Evolutionary conservation across 2,888 invertebrate species (phyloP).

Genomic region (Germaria angustata): DNA sequence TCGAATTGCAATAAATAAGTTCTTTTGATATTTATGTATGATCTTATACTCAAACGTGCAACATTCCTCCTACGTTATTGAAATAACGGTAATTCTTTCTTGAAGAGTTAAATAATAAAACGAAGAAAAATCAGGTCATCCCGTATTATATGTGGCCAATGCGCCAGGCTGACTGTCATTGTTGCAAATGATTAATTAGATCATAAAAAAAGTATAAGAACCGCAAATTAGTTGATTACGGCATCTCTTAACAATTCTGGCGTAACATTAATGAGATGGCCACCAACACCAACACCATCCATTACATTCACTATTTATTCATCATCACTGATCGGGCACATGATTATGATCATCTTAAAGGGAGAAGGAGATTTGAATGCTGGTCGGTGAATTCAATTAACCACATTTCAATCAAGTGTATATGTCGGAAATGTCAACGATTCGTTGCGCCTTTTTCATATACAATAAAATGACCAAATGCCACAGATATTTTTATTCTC

Average conservation of each 20-base stretch:
- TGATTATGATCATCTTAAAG: constrained; percentile 24
- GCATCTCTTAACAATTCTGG: constrained; percentile 56
- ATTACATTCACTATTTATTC: constrained; percentile 10
- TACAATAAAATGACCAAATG: constrained; percentile 62
- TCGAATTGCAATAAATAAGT: constrained; percentile 35
- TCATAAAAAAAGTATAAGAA: constrained; percentile 55
- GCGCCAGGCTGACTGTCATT: constrained; percentile 14
- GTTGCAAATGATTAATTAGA: constrained; percentile 66
- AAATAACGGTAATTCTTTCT: constrained; percentile 38
- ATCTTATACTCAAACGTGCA: background rate
- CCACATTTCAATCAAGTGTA: constrained; percentile 72
- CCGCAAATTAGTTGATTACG: constrained; percentile 65
- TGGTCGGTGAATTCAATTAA: constrained; percentile 70
- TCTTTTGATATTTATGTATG: constrained; percentile 23
- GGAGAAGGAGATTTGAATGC: constrained; percentile 37
- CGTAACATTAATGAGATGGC: constrained; percentile 57
- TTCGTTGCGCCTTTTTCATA: constrained; percentile 69
- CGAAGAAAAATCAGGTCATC: constrained; percentile 58
- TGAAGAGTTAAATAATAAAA: constrained; percentile 22
- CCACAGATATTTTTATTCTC: constrained; percentile 32
- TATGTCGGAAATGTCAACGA: constrained; percentile 72
- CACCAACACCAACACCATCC: constrained; percentile 30
- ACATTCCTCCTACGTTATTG: constrained; percentile 34
- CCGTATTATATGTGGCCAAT: constrained; percentile 43
- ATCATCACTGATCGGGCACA: background rate